phyloP scores from a whole-genome alignment of 2,888 invertebrate species.

The Erpobdella octoculata region DNA sequence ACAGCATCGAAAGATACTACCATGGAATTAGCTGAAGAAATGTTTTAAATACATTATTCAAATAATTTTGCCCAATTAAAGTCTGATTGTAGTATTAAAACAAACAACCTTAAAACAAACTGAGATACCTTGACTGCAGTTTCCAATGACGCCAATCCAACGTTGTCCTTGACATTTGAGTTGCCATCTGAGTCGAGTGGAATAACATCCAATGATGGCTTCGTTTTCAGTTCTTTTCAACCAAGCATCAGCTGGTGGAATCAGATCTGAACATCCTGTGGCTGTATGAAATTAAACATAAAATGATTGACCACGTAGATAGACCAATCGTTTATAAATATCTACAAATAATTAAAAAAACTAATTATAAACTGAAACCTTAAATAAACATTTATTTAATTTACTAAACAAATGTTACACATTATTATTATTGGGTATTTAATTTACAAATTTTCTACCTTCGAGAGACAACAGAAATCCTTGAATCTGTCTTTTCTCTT shows the following conservation, averaged over 20 bases:
- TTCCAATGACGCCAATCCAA: slow-evolving; percentile 33
- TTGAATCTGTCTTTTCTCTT: background rate
- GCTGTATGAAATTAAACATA: too few species aligned
- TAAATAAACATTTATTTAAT: background rate
- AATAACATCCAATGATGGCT: slow-evolving; percentile 32
- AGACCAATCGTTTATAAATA: too few species aligned
- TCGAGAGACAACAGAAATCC: background rate
- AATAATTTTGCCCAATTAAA: background rate
- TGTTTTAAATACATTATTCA: background rate
- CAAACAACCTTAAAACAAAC: too few species aligned
- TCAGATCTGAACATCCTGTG: too few species aligned
- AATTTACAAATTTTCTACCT: background rate
- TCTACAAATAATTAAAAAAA: too few species aligned
- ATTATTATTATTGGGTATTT: background rate
- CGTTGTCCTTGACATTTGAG: slow-evolving; percentile 30
- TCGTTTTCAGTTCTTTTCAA: slow-evolving; percentile 24
- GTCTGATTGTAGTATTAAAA: background rate
- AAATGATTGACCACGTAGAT: too few species aligned
- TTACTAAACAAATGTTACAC: background rate
- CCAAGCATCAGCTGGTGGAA: slow-evolving; percentile 24
- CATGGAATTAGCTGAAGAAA: background rate
- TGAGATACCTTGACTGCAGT: slow-evolving; percentile 29
- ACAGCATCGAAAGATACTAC: background rate
- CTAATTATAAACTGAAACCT: background rate
- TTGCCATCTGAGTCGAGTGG: slow-evolving; percentile 29